Evolutionary conservation across 2,888 invertebrate genomes (phyloP), one percentile per base, ranked within the genome.

Genomic region (Lumbricus terrestris): DNA sequence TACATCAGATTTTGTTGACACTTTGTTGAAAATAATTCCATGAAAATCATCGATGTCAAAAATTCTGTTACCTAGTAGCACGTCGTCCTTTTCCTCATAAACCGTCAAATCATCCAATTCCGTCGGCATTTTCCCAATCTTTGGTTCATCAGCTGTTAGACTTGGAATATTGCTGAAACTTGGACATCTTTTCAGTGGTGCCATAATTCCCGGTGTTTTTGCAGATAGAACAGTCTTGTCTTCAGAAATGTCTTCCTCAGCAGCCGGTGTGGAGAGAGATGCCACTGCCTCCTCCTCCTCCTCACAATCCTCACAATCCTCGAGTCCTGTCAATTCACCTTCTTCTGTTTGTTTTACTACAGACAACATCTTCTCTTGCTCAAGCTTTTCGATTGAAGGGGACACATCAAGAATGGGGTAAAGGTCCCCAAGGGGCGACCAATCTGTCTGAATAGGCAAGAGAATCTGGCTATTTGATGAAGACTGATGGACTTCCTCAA

Each of bases 371-470:
- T 94, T 94, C 42, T 93, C 94, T 90, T 94, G 94, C 90, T 95
- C 95, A 0, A 94, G 95, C 69, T 94, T 94, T 91, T 95, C 95
- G n/a, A 95, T 92, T 0, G 95, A 95, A 0, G 95, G 95, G 0
- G 95, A 95, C 11, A 95, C 95, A 92, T 95, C 95, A 82, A 95
- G 90, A 85, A 95, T 95, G 1, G 95, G 95, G 11, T 95, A 95
- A 8, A 95, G 93, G 90, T 95, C 95, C 88, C 94, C 94, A 15
- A 95, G 94, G 11, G 95, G 95, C 0, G 95, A 95, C 95, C 95
- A 95, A 92, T 95, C 94, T 23, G 93, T 93, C 8, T 85, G 85
- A 18, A 94, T 94, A 0, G 94, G 94, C 8, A 82, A 82, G 16
- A 69, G 33, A 23, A 35, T 3, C n/a, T 54, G 89, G 42, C 13